phyloP scores from a whole-genome alignment of 2,888 invertebrate species.

The Watsonalla binaria region DNA sequence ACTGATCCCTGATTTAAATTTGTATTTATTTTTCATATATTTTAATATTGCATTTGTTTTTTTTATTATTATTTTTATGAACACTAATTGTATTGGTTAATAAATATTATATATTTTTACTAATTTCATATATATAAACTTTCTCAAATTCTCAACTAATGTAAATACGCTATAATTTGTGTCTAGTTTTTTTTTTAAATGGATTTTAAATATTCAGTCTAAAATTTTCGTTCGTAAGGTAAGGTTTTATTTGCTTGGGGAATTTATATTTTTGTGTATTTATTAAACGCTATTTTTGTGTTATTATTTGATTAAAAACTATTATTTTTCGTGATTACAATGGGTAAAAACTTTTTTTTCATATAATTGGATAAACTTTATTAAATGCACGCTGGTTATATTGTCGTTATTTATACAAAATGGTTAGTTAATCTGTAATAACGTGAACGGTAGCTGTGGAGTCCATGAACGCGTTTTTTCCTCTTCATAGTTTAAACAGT shows the following conservation, averaged over 20 bases:
- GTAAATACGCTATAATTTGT: conserved; percentile 73
- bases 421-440: conserved; percentile 39
- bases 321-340: conserved; percentile 59
- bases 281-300: conserved; percentile 44
- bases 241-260: conserved; percentile 67
- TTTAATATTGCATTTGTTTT: conserved; percentile 42
- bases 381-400: conserved; percentile 42
- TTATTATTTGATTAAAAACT: conserved; percentile 51
- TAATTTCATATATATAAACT: conserved; percentile 56
- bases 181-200: conserved; percentile 45
- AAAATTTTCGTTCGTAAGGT: conserved; percentile 74
- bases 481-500: conserved; percentile 70
- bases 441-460: conserved; percentile 30
- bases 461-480: conserved; percentile 58
- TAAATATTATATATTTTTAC: conserved; percentile 14
- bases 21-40: conserved; percentile 46
- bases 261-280: conserved; percentile 40
- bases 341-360: conserved; percentile 41
- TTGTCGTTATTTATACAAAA: conserved; percentile 55
- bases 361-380: conserved; percentile 48
- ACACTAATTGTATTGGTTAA: conserved; percentile 5
- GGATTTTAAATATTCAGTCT: conserved; percentile 76
- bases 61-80: conserved; percentile 35
- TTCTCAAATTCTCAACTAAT: conserved; percentile 78
- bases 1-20: conserved; percentile 70